Evolutionary conservation across 2,797 vertebrate species (phyloP), one percentile per base, ranked within the genome.

Genomic region (Mus caroli): DNA sequence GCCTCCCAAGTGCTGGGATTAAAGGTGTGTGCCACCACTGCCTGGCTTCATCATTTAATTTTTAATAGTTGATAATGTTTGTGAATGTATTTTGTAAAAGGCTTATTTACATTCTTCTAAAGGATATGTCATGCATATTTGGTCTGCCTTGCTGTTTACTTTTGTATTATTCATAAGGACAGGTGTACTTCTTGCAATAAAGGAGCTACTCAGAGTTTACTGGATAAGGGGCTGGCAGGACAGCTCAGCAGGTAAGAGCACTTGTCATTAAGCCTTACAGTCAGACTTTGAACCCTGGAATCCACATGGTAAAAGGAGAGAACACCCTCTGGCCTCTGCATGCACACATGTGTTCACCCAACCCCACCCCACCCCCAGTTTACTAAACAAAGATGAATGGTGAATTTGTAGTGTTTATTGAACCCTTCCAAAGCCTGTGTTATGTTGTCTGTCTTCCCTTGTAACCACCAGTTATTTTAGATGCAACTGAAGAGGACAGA

Each of bases 381-480:
- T 11, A 31, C 28, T 34, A 43, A 60, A 9, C 14, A 60, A 20
- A 88, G 76, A 64, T 76, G 52, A 67, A 58, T 19, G n/a, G 17
- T 77, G 31, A 20, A 20, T 92, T 67, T 67, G 19, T 76, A 31
- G 15, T 77, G 15, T 62, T 93, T 37, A 71, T 13, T 73, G 28
- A 85, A 91, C 40, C 46, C 37, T 22, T 94, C 40, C 52, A 50
- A 2, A 89, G 71, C 73, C 19, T 43, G n/a, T 5, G 46, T n/a
- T 56, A 4, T 56, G 31, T 69, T 96, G 26, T 60, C 56, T 91
- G 26, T 60, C 37, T 85, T 71, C 28, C 1, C 43, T 26, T 34
- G 43, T 88, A 76, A 54, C 40, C 4, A n/a, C 43, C 9, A 34
- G 46, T 96, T 91, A 91, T 13, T 78, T 40, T 87, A 83, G 90